Percentiles rank a stretch among this genome's conserved stretches.
Conservation (phyloP, 2,888 invertebrate genomes). For the Phyto melanocephala region DNA sequence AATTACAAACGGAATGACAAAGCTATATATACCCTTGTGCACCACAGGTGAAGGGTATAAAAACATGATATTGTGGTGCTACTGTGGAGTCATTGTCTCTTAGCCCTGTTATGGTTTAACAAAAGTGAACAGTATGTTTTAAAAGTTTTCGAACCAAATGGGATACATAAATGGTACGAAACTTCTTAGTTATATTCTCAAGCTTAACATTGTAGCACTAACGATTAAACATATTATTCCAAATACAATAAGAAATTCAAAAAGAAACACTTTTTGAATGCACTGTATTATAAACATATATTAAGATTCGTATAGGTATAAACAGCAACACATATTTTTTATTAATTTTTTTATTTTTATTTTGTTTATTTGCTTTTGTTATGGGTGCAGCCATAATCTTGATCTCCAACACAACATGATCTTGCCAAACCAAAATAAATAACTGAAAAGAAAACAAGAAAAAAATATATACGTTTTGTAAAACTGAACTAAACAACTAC, state of each 20-base stretch:
- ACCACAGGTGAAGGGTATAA: too few relatives aligned
- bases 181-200: too few relatives aligned
- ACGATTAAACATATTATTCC: too few relatives aligned
- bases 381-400: conserved; percentile 62
- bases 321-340: conserved; percentile 2
- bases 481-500: conserved; percentile 9
- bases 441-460: not conserved
- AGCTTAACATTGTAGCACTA: too few relatives aligned
- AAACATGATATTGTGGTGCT: conserved; percentile 56
- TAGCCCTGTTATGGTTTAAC: conserved; percentile 13
- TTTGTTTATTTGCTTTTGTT: conserved; percentile 19
- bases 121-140: not conserved
- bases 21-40: too few relatives aligned
- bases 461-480: not conserved
- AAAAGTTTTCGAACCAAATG: not conserved
- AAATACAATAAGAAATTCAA: too few relatives aligned
- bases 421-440: conserved; percentile 54
- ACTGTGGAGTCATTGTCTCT: conserved; percentile 43
- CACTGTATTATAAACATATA: not conserved
- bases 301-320: not conserved
- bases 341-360: not conserved
- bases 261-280: not conserved
- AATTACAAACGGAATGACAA: too few relatives aligned
- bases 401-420: conserved; percentile 58
- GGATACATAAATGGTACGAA: too few relatives aligned